These are phyloP conservation scores for Alaudala cheleensis DNA, from an alignment of 2,113 vertebrate species.

Conservation along the genomic window DNA sequence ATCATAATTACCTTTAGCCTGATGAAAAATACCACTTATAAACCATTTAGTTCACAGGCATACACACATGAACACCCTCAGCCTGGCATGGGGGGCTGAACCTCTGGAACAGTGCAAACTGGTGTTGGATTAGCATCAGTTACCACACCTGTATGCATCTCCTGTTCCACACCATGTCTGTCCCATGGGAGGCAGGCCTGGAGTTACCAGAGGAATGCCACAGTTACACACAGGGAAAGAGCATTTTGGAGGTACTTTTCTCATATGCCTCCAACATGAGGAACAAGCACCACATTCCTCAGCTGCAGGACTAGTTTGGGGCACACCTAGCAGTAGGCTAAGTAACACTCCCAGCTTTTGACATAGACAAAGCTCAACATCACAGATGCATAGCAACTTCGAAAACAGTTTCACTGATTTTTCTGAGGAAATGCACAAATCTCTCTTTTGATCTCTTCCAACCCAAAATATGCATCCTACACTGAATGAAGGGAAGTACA, in stretches of 20 bases:
- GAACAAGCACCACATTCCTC: neutral
- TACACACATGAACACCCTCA: neutral
- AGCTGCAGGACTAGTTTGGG: neutral
- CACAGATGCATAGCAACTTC: neutral
- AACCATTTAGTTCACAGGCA: neutral
- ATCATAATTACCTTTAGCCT: neutral
- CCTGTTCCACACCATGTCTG: fast-evolving
- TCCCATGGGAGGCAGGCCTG: neutral
- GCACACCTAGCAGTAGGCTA: neutral
- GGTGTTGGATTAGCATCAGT: neutral
- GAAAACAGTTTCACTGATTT: neutral
- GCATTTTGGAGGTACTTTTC: neutral
- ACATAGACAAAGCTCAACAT: neutral
- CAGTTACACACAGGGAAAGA: fast-evolving
- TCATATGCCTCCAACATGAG: fast-evolving
- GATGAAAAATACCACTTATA: neutral
- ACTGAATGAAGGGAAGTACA: neutral
- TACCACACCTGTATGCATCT: neutral
- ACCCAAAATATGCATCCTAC: neutral
- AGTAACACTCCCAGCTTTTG: neutral
- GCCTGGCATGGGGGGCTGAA: fast-evolving
- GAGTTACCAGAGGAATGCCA: neutral
- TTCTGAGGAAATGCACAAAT: neutral
- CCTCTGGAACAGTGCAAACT: neutral
- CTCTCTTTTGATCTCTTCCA: neutral